Evolutionary conservation across 2,797 vertebrate genomes (phyloP).

Genomic region (Cossypha polioptera): DNA sequence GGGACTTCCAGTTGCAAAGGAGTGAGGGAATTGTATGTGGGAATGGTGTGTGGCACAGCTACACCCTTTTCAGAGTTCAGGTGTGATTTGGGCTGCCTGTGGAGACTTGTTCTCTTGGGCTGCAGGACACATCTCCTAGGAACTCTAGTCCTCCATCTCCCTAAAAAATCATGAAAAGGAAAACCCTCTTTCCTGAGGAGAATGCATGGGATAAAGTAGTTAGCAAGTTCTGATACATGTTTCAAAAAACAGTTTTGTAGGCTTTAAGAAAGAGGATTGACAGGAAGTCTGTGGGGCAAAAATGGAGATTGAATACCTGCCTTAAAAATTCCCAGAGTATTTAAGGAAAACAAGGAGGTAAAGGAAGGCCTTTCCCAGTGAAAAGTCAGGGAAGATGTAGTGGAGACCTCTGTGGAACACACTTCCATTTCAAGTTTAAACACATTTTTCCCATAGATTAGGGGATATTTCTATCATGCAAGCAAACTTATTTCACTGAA

Average conservation of each 20-base stretch:
- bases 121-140: background rate
- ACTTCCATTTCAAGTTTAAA: background rate
- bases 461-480: background rate
- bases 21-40: background rate
- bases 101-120: background rate
- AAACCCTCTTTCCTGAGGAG: background rate
- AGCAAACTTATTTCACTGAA: background rate
- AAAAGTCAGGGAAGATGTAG: background rate
- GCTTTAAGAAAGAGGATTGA: background rate
- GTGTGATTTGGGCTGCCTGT: background rate
- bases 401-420: background rate
- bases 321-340: background rate
- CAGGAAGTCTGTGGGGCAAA: background rate
- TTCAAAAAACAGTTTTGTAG: background rate
- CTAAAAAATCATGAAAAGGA: background rate
- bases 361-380: background rate
- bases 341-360: background rate
- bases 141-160: background rate
- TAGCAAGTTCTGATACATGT: background rate
- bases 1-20: background rate
- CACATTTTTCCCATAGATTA: background rate
- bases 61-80: background rate
- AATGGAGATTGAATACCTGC: background rate
- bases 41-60: accelerated
- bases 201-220: background rate